Evolutionary conservation across 1,140 invertebrate species (phyloP).

Genomic region (Trialeurodes vaporariorum): DNA sequence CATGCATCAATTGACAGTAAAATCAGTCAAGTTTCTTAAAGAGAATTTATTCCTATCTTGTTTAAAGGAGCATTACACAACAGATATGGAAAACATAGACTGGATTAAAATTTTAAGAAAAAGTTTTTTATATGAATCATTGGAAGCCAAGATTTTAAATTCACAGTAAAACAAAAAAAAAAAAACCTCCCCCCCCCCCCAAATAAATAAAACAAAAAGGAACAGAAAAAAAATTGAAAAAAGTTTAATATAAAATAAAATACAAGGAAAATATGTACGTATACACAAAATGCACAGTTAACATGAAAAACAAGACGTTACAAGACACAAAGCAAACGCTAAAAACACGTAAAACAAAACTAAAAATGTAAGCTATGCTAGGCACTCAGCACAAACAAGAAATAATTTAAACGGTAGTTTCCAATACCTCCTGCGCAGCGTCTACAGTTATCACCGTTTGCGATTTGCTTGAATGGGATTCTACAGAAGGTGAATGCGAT

Average conservation of each 20-base stretch:
- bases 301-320: slow-evolving; percentile 11
- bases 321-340: background rate
- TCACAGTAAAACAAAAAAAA: slow-evolving; percentile 4
- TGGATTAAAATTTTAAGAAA: slow-evolving; percentile 8
- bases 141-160: background rate
- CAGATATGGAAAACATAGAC: slow-evolving; percentile 1
- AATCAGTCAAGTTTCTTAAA: too few relatives aligned
- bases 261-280: slow-evolving; percentile 12
- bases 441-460: slow-evolving; percentile 5
- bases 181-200: background rate
- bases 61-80: slow-evolving; percentile 11
- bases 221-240: background rate
- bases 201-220: background rate
- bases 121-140: background rate
- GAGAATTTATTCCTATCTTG: slow-evolving; percentile 4
- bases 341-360: slow-evolving; percentile 11
- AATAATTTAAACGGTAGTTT: slow-evolving; percentile 43
- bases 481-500: slow-evolving; percentile 30
- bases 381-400: background rate
- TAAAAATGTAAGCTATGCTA: slow-evolving; percentile 2
- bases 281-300: background rate
- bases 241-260: slow-evolving; percentile 7
- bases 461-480: background rate
- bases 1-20: too few relatives aligned
- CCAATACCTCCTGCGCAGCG: slow-evolving; percentile 43